Percentiles rank a stretch among this genome's conserved stretches.
These are phyloP conservation scores for Drosophila novamexicana DNA, from an alignment of 1,140 invertebrate genomes.

Conservation along the genomic window DNA sequence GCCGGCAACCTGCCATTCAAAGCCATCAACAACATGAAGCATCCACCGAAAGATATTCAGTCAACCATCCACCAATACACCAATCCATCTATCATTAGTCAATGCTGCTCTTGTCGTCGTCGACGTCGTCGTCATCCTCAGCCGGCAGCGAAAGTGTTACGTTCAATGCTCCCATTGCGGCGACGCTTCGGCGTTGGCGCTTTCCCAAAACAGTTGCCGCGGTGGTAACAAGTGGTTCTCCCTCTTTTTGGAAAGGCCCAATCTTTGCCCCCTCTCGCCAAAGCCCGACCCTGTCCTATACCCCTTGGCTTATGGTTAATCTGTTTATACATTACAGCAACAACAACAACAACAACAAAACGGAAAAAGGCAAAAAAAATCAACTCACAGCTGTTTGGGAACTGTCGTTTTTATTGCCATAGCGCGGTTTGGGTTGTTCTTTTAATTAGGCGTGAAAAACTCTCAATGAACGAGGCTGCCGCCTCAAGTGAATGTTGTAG, in stretches of 20 bases:
- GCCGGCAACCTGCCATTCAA: conserved; percentile 75
- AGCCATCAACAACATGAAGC: conserved; percentile 61
- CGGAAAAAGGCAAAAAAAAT: conserved; percentile 1
- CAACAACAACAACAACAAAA: conserved; percentile 23
- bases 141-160: conserved; percentile 73
- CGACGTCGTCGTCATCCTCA: conserved; percentile 36
- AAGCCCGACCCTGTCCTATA: not conserved
- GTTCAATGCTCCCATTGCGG: conserved; percentile 71
- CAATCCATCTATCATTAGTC: conserved; percentile 75
- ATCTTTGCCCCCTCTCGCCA: not conserved
- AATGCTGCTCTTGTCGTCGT: conserved; percentile 43
- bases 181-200: conserved; percentile 50
- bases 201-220: conserved; percentile 64
- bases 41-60: conserved; percentile 42
- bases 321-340: conserved; percentile 42
- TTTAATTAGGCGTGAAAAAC: conserved; percentile 74
- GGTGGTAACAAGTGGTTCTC: conserved; percentile 73
- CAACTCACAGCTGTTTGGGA: conserved; percentile 33
- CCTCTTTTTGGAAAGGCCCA: conserved; percentile 20
- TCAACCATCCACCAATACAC: conserved; percentile 32
- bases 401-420: conserved; percentile 29
- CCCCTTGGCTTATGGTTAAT: conserved; percentile 44
- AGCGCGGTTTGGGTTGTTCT: conserved; percentile 31
- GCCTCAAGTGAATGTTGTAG: conserved; percentile 2
- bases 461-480: conserved; percentile 46